A percentile compares a stretch with the other conserved stretches of the same genome.
Evolutionary conservation across 2,113 vertebrate genomes (phyloP).

Genomic region (Crocuta crocuta): DNA sequence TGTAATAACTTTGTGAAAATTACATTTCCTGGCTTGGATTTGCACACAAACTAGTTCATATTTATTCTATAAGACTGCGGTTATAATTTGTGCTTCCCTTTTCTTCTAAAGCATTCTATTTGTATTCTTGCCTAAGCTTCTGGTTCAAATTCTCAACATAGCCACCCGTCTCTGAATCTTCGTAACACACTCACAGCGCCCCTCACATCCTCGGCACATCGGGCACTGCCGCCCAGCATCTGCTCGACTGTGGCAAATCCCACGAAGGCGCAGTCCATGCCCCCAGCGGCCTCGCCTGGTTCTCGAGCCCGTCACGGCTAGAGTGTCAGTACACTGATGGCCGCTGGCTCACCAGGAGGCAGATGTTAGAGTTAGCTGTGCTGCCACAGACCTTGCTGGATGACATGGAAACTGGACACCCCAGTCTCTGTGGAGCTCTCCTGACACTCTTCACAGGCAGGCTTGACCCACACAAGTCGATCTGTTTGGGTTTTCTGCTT

Average conservation of each 20-base stretch:
- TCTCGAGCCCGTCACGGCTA: not conserved
- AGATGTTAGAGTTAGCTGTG: not conserved
- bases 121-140: not conserved
- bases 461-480: not conserved
- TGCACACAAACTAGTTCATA: not conserved
- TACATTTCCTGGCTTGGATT: not conserved
- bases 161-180: not conserved
- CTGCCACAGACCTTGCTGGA: not conserved
- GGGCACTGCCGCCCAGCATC: no score
- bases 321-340: no score
- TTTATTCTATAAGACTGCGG: not conserved
- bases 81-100: not conserved
- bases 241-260: not conserved
- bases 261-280: not conserved
- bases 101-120: not conserved
- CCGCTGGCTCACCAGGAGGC: not conserved
- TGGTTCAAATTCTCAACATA: not conserved
- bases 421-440: not conserved
- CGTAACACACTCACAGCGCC: rapidly evolving
- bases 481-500: not conserved
- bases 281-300: not conserved
- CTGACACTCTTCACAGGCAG: not conserved
- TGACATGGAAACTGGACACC: not conserved
- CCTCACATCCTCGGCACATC: no score
- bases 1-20: conserved; percentile 10